A percentile compares a stretch with the other conserved stretches of the same genome.
Evolutionary conservation across 2,797 vertebrate genomes (phyloP).

Genomic region (Champsocephalus gunnari): DNA sequence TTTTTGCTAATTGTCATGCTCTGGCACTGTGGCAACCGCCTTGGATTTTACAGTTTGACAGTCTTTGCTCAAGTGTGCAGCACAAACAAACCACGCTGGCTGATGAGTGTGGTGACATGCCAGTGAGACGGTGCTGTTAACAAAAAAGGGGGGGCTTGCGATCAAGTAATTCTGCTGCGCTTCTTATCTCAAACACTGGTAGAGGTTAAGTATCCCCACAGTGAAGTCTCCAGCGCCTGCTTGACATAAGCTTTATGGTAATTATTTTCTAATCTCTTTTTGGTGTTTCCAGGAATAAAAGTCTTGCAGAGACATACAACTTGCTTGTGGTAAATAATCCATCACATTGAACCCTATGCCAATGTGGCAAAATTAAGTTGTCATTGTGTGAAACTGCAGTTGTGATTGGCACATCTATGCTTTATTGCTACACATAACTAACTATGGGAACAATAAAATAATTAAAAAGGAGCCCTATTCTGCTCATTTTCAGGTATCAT

Average conservation of each 20-base stretch:
- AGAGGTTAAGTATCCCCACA: conserved; percentile 17
- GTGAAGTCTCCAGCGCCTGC: conserved; percentile 17
- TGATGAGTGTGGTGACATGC: conserved; percentile 21
- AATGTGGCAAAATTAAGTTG: neutral
- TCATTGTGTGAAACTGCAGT: neutral
- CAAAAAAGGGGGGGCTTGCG: conserved; percentile 19
- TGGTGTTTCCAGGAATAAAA: neutral
- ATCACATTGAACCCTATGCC: neutral
- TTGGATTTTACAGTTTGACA: conserved; percentile 18
- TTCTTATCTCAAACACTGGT: conserved; percentile 19
- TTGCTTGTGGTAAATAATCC: neutral
- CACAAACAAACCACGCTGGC: conserved; percentile 5
- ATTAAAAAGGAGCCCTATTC: too few relatives aligned
- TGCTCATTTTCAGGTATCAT: too few relatives aligned
- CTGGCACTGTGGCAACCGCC: conserved; percentile 20
- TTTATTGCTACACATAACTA: neutral
- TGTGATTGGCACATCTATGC: conserved; percentile 1
- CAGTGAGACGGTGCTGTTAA: conserved; percentile 16
- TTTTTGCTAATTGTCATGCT: conserved; percentile 53
- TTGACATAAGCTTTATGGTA: neutral
- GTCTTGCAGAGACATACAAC: neutral
- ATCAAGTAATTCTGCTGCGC: conserved; percentile 14
- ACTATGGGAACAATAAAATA: too few relatives aligned
- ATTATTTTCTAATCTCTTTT: neutral
- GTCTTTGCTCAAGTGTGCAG: conserved; percentile 24